phyloP scores from a whole-genome alignment of 1,140 invertebrate species.

The Rhizoglyphus robini region DNA sequence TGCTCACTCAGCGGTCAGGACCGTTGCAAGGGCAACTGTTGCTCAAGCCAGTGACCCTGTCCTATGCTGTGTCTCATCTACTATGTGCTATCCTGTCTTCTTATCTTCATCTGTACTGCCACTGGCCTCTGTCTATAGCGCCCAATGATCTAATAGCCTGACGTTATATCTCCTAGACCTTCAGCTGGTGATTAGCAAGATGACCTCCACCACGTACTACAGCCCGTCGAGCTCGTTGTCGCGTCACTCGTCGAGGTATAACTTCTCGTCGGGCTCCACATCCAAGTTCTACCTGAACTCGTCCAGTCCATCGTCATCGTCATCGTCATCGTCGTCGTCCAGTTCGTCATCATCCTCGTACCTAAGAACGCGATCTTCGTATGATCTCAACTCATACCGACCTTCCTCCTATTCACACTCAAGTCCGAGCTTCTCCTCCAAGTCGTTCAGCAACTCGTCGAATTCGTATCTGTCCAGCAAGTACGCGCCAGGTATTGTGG shows the following conservation, averaged over 20 bases:
- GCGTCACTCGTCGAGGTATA: constrained; percentile 4
- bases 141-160: no score
- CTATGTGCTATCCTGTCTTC: not conserved
- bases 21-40: not conserved
- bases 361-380: constrained; percentile 2
- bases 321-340: constrained; percentile 3
- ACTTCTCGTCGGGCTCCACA: constrained; percentile 5
- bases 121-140: no score
- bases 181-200: not conserved
- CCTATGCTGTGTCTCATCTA: not conserved
- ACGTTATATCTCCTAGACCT: not conserved
- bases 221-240: constrained; percentile 1
- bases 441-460: not conserved
- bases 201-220: constrained; percentile 5
- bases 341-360: not conserved
- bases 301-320: not conserved
- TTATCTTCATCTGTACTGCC: not conserved
- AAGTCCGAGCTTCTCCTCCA: constrained; percentile 3
- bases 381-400: constrained; percentile 14
- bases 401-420: not conserved
- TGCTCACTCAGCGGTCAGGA: not conserved
- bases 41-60: no score
- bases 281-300: constrained; percentile 6
- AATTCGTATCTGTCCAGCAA: not conserved
- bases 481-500: not conserved